Base-by-base conservation (phyloP, 2,888 invertebrate genomes). In the Lycophotia porphyrea region DNA sequence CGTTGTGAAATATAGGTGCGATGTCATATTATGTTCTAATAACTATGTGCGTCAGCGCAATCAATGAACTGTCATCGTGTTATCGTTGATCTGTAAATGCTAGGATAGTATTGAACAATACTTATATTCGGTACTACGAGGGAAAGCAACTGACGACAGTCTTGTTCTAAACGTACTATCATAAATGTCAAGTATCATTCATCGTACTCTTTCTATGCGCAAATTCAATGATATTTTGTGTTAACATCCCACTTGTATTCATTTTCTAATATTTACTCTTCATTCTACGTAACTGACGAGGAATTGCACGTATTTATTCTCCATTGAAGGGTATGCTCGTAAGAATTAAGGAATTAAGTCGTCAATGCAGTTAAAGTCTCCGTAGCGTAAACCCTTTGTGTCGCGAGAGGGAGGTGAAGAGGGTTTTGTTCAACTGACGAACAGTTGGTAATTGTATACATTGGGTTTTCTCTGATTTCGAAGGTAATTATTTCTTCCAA, bases 271-370 rank as follows among this genome's bases (percentile, higher is more conserved):
- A 3, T 39, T 67, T 27, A 44, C 7, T 24, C 24, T 44, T 47
- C 8, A 1, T 34, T 60, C 36, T 36, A 52, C 36, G 27, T 47
- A 31, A 34, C 0, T 71, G 31, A 31, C 60, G 63, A 70, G 36
- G 63, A 60, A 70, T 8, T 39, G 65, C 63, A 64, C n/a, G 63
- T 79, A 49, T 73, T 74, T 71, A 66, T 47, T 69, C 24, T 67
- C 65, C 74, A 80, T 70, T 74, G 84, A 63, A 65, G 71, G 47
- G 24, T 70, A 52, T 77, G 36, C 77, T 74, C 47, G 39, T 69
- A 80, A 77, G 84, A 80, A 65, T 82, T 77, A 77, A 66, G 65
- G 60, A 80, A 77, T 80, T 63, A 72, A 74, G 63, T 58, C 71
- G 69, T 77, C 74, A 64, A 72, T 82, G 72, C 76, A 82, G 76